Base-by-base conservation (phyloP, 1,140 invertebrate genomes). In the Dreissena polymorpha region DNA sequence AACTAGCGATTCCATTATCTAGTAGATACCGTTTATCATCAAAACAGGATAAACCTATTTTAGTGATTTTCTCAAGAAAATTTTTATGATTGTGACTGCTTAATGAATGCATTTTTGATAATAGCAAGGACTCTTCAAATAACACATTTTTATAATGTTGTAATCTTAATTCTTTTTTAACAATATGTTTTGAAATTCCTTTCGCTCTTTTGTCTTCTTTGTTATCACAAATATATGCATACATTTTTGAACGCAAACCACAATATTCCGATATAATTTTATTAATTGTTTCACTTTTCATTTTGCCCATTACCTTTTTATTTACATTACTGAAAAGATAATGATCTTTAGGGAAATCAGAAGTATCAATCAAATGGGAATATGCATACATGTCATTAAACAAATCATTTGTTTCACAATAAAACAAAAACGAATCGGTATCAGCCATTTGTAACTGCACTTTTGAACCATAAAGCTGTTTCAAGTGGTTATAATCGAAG, bases 401-500 rank as follows among this genome's bases (percentile, higher is more conserved):
- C n/a, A n/a, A n/a, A n/a, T n/a, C n/a, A n/a, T n/a, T n/a, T n/a
- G n/a, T n/a, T n/a, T n/a, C n/a, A n/a, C n/a, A n/a, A n/a, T n/a
- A n/a, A n/a, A n/a, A n/a, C n/a, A n/a, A n/a, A n/a, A n/a, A n/a
- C n/a, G n/a, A n/a, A n/a, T n/a, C n/a, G n/a, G n/a, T n/a, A n/a
- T n/a, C n/a, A n/a, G n/a, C n/a, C n/a, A n/a, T n/a, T n/a, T n/a
- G n/a, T n/a, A n/a, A n/a, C 29, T n/a, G 60, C 73, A 12, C 21
- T 7, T 16, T 63, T 63, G 6, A 64, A 25, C 12, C 12, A 87
- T 89, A 92, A 74, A 87, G 77, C 23, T 27, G 18, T 64, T 87
- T 87, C 0, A 90, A 80, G 23, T 74, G n/a, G 65, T 88, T 87
- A 55, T 89, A 91, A 29, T 89, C 84, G 67, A 91, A 90, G 60